Evolutionary conservation across 53 echinoderm and acorn worm species (phyloP), one percentile per base, ranked within the genome.

Genomic region (Pentamera pediparva): DNA sequence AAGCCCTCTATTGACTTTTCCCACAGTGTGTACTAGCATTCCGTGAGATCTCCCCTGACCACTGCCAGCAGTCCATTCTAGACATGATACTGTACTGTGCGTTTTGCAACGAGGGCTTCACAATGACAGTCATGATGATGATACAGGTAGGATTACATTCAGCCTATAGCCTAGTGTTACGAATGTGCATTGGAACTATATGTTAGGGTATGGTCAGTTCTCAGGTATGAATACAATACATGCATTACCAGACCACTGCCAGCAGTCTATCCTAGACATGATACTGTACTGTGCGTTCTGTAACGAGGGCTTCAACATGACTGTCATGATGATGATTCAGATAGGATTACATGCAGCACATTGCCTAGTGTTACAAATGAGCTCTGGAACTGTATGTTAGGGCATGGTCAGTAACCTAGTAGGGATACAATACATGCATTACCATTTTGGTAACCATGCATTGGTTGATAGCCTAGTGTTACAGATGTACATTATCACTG

Each of bases 11-110:
- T n/a, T n/a, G n/a, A n/a, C n/a, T n/a, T n/a, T 56, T 20, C 24
- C 28, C 37, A 0, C 81, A 96, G 96, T 76, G 83, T 50, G 86
- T 96, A 13, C 75, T 88, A 35, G 91, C 91, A 54, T 91, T 91
- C 79, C 82, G 96, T 39, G 96, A 96, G 78, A 76, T 96, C 10
- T 65, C 88, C 30, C 65, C 76, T 25, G 83, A 75, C 1, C 88
- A 87, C n/a, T 43, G 67, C 26, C 67, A 67, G 17, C 80, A 85
- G 21, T 61, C 86, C n/a, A 82, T 96, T 22, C 57, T 87, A 31
- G 91, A 91, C 47, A 90, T 96, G 88, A 59, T 96, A 28, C 83
- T 96, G 4, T 83, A 96, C 51, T 96, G 96, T 77, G 83, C 82
- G 39, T 96, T 79, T 84, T 96, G 96, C 61, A 96, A 96, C 61